Conservation (phyloP, 2,888 invertebrate species). For the Leptothorax acervorum region DNA sequence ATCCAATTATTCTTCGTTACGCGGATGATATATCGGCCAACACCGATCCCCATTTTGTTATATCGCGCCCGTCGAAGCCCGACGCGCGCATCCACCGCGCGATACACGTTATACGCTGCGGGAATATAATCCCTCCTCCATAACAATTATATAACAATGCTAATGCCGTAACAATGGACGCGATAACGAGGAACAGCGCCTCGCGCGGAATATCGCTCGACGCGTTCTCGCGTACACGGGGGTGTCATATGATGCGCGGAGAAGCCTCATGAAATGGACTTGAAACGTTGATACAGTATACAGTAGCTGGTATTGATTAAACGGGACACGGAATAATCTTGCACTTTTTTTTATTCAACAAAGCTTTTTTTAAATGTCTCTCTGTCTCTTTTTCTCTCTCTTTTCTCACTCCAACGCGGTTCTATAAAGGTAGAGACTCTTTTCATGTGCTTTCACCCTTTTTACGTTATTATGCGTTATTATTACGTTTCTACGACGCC, state of each 20-base stretch:
- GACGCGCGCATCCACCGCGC: constrained; percentile 26
- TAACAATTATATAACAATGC: constrained; percentile 52
- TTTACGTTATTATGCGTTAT: background rate
- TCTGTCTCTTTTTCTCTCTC: background rate
- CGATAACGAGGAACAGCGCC: constrained; percentile 35
- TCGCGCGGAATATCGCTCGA: constrained; percentile 27
- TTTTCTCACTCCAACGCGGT: background rate
- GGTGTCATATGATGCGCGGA: background rate
- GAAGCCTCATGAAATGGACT: background rate
- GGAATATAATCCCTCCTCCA: constrained; percentile 22
- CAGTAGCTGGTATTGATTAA: background rate
- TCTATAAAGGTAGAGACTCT: background rate
- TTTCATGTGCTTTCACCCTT: background rate
- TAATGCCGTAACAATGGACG: constrained; percentile 48
- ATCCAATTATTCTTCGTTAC: constrained; percentile 55
- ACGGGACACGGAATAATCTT: background rate
- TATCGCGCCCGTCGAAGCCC: constrained; percentile 29
- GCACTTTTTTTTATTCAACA: background rate
- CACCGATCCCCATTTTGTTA: constrained; percentile 43
- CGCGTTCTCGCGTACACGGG: constrained; percentile 11
- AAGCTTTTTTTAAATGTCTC: background rate
- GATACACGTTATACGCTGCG: constrained; percentile 6
- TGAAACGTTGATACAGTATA: constrained; percentile 11
- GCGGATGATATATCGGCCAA: constrained; percentile 42
- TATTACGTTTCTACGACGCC: constrained; percentile 3